phyloP scores from a whole-genome alignment of 2,888 invertebrate species.

The Chirona hameri region DNA sequence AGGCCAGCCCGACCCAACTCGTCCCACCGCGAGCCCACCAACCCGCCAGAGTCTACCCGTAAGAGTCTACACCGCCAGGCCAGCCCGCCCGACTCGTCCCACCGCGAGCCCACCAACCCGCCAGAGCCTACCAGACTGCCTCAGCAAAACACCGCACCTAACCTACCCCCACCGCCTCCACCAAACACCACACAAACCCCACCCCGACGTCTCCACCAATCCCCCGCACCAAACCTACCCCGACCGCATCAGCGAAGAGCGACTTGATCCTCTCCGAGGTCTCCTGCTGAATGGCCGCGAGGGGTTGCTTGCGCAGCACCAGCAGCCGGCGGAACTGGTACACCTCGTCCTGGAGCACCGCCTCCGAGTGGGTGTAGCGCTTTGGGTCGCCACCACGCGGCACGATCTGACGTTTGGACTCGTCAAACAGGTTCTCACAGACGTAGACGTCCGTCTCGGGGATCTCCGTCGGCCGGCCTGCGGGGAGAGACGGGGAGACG shows the following conservation, averaged over 20 bases:
- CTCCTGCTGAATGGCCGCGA: conserved; percentile 31
- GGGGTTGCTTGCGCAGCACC: conserved; percentile 5
- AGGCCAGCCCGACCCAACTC: too few species aligned
- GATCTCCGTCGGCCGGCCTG: conserved; percentile 90
- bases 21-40: too few species aligned
- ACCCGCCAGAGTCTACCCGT: too few species aligned
- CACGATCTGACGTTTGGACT: conserved; percentile 72
- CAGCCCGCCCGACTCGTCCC: too few species aligned
- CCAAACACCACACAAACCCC: too few species aligned
- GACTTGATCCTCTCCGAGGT: conserved; percentile 24
- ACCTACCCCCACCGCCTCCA: too few species aligned
- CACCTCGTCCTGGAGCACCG: conserved; percentile 87
- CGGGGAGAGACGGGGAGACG: neutral
- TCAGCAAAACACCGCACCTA: too few species aligned
- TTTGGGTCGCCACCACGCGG: conserved; percentile 70
- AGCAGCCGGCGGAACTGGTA: conserved; percentile 65
- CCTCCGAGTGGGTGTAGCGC: conserved; percentile 69
- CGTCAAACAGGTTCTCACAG: conserved; percentile 88
- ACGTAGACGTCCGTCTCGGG: conserved; percentile 87
- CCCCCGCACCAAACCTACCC: neutral
- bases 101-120: too few species aligned
- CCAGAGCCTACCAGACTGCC: too few species aligned
- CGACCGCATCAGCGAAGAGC: conserved; percentile 26
- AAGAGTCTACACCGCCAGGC: too few species aligned
- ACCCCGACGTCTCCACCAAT: too few species aligned